phyloP scores from a whole-genome alignment of 1,140 invertebrate genomes.

The Cardiocondyla obscurior region DNA sequence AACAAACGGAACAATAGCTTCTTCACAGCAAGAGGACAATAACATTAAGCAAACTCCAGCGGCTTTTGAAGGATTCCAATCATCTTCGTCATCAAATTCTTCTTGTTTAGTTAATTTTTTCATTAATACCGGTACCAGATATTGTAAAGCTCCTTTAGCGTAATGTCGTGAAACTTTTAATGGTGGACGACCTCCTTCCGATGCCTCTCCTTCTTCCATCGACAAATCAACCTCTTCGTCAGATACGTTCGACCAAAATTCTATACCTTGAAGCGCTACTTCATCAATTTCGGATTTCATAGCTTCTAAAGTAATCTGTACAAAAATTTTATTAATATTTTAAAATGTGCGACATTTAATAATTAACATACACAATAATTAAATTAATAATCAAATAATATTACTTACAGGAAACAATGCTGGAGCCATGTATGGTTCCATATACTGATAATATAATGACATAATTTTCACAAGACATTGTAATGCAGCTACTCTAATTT shows the following conservation, averaged over 20 bases:
- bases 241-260: conserved; percentile 99
- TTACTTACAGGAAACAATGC: conserved; percentile 96
- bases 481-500: conserved; percentile 96
- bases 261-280: conserved; percentile 98
- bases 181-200: conserved; percentile 95
- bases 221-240: conserved; percentile 99
- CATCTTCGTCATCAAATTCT: conserved; percentile 97
- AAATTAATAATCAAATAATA: conserved; percentile 50
- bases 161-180: conserved; percentile 95
- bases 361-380: not conserved
- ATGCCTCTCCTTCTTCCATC: conserved; percentile 97
- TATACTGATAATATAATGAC: conserved; percentile 99
- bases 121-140: conserved; percentile 96
- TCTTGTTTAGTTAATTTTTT: conserved; percentile 98
- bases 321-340: not conserved
- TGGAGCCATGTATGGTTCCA: conserved; percentile 99
- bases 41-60: conserved; percentile 99
- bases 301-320: conserved; percentile 97
- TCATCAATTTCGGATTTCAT: conserved; percentile 99
- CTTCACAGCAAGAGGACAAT: conserved; percentile 97
- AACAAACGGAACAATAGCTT: conserved; percentile 97
- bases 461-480: conserved; percentile 99
- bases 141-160: conserved; percentile 98
- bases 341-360: conserved; percentile 11
- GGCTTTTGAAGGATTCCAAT: conserved; percentile 99